Base-by-base conservation (phyloP, 2,888 invertebrate species). In the Crocallis elinguaria region DNA sequence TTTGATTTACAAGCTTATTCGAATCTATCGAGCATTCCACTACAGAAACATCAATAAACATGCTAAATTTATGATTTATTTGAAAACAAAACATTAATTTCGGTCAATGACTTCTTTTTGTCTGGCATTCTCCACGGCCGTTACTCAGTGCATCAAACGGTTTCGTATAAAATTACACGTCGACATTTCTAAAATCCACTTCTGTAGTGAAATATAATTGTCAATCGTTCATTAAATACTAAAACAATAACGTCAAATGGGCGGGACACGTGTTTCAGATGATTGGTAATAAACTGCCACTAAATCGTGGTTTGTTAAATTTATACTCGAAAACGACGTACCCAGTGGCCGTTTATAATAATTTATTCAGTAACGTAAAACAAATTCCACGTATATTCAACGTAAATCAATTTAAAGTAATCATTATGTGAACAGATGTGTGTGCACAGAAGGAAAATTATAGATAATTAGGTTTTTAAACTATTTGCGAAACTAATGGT, bases 1-100 rank as follows among this genome's bases (percentile, higher is more conserved):
- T 50, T 55, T 61, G 85, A 88, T 88, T 87, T 86, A 88, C 82
- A 82, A 73, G 12, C 39, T n/a, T 23, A 2, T 16, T 17, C 23
- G n/a, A n/a, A n/a, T n/a, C n/a, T n/a, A n/a, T n/a, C n/a, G n/a
- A n/a, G n/a, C n/a, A 45, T 39, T 41, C 35, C 30, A 21, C 16
- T 16, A 17, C 41, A 43, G 25, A 35, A 29, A 23, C 13, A 21
- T 13, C 3, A 25, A 25, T 25, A 23, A 21, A 23, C n/a, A 9
- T 35, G n/a, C 5, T n/a, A n/a, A n/a, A n/a, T n/a, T 19, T 19
- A 19, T 12, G n/a, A 36, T 5, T 6, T n/a, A 19, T 12, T 38
- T 11, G 3, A 25, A 38, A 13, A 37, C 37, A 36, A 13, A 37
- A 12, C 12, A 13, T 13, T 21, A 37, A 21, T 13, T n/a, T 38